Evolutionary conservation across 2,888 invertebrate genomes (phyloP), one percentile per base, ranked within the genome.

Genomic region (Nematopogon swammerdamellus): DNA sequence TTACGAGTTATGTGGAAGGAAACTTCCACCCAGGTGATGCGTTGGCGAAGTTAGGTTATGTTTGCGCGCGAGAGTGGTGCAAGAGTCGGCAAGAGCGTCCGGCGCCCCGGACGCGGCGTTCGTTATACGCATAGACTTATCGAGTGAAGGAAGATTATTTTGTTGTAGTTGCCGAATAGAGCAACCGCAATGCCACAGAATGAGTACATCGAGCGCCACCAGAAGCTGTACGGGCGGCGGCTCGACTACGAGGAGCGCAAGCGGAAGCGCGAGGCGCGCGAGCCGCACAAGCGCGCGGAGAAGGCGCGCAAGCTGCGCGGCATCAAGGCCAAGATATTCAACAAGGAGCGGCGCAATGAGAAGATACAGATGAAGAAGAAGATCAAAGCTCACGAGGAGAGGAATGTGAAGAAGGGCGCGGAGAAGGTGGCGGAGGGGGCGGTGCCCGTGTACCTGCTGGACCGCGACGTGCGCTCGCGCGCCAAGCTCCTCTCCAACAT

Each of bases 311-410:
- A 90, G 64, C 80, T 99, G 45, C 85, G 97, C 52, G 98, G 98
- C 55, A 86, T 98, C 60, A 98, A 97, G 69, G 99, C 99, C 0
- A 99, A 99, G 75, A 82, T 99, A 51, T 97, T 91, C 74, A 97
- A 98, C 70, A 97, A 97, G 67, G 87, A 97, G 68, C 86, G 99
- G 5, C 89, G 96, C 63, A 91, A 95, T 82, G 99, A 99, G 69
- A 99, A 99, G 82, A 93, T 99, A 55, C 97, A 97, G 70, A 97
- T 98, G 90, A 97, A 97, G 74, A 98, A 97, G 83, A 97, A 96
- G 64, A 93, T 99, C 56, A 93, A 95, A 65, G 93, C 95, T 49
- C 98, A 99, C 63, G 97, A 99, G 70, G 95, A 98, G 70, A 93
- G 91, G 66, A 89, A 93, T 69, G 89, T 91, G 5, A 91, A 91